Conservation (phyloP, 1,140 invertebrate species). For the Mizuhopecten yessoensis region DNA sequence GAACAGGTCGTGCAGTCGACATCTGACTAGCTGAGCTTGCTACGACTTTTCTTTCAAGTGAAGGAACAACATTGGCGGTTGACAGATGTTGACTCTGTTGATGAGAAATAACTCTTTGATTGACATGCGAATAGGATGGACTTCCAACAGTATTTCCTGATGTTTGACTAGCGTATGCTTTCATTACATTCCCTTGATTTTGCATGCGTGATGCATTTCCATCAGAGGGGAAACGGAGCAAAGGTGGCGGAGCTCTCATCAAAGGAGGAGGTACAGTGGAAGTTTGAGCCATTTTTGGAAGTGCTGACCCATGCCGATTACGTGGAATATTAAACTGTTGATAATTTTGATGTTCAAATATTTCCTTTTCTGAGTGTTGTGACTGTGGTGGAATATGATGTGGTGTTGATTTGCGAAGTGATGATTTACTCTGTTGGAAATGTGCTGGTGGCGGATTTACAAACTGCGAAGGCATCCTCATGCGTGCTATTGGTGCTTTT, state of each 20-base stretch:
- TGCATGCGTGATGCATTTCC: neutral
- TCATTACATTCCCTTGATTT: neutral
- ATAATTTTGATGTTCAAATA: conserved; percentile 50
- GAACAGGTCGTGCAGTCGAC: neutral
- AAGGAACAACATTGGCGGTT: neutral
- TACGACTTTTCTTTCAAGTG: neutral
- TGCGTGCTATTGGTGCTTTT: neutral
- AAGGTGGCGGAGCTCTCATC: conserved; percentile 70
- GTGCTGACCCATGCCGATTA: conserved; percentile 33
- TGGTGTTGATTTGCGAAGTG: conserved; percentile 55
- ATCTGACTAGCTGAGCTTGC: neutral
- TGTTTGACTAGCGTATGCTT: neutral
- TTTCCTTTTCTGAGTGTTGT: conserved; percentile 54
- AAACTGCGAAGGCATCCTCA: neutral
- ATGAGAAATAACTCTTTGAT: neutral
- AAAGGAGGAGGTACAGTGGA: conserved; percentile 62
- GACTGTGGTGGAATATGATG: conserved; percentile 44
- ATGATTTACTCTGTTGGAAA: conserved; percentile 51
- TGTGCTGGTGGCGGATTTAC: conserved; percentile 6
- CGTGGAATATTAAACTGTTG: conserved; percentile 52
- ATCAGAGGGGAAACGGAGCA: conserved; percentile 60
- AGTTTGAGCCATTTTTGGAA: neutral
- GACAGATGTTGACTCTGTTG: neutral
- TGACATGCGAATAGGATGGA: neutral
- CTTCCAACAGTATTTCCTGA: neutral